phyloP scores from a whole-genome alignment of 2,797 vertebrate species.

The Crenuchus spilurus region DNA sequence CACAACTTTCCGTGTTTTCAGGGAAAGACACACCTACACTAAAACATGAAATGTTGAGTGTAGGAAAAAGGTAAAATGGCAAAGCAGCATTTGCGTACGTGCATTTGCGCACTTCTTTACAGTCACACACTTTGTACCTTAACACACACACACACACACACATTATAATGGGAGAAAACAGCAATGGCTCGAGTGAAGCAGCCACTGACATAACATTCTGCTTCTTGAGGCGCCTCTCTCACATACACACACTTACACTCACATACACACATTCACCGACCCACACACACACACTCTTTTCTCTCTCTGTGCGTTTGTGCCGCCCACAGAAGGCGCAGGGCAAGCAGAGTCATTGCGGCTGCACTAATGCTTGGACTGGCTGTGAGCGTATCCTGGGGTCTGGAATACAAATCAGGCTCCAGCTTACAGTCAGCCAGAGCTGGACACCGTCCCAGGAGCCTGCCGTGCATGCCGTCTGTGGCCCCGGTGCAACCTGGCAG shows the following conservation, averaged over 20 bases:
- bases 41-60: too few species aligned
- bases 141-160: constrained; percentile 35
- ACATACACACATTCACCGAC: constrained; percentile 18
- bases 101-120: too few species aligned
- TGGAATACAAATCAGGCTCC: constrained; percentile 70
- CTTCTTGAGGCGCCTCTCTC: constrained; percentile 21
- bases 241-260: not conserved
- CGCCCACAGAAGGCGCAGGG: constrained; percentile 72
- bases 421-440: constrained; percentile 59
- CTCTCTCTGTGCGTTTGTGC: constrained; percentile 53
- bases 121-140: constrained; percentile 15
- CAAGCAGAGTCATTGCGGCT: constrained; percentile 68
- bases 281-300: constrained; percentile 35
- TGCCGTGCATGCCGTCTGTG: constrained; percentile 67
- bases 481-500: constrained; percentile 54
- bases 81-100: too few species aligned
- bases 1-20: too few species aligned
- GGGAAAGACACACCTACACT: too few species aligned
- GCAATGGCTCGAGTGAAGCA: constrained; percentile 9
- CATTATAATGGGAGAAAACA: not conserved
- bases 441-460: constrained; percentile 69
- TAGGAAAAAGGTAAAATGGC: too few species aligned
- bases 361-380: constrained; percentile 63
- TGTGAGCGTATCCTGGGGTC: constrained; percentile 68
- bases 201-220: constrained; percentile 38